Base-by-base conservation (phyloP, 2,888 invertebrate genomes). In the Willowsia nigromaculata region DNA sequence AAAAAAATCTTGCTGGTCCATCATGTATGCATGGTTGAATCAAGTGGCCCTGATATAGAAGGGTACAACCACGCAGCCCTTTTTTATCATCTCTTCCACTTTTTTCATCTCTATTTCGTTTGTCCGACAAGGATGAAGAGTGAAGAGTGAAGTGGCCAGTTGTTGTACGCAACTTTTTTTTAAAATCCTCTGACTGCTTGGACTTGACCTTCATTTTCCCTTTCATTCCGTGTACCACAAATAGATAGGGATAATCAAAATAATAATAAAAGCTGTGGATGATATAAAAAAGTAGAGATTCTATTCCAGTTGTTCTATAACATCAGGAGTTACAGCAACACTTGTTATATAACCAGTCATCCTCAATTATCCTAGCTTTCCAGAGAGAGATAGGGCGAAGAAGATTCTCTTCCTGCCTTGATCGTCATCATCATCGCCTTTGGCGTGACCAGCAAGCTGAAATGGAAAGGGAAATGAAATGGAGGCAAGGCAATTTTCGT, bases 141-240 rank as follows among this genome's bases (percentile, higher is more conserved):
- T n/a, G n/a, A 15, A 15, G 71, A 43, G 22, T 71, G 71, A 7
- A 71, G 43, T 74, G 74, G 74, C 74, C 74, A 74, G 74, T 50
- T 40, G 25, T 30, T 76, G 50, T 11, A 22, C 11, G n/a, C n/a
- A n/a, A n/a, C n/a, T n/a, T n/a, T n/a, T n/a, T n/a, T n/a, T n/a
- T n/a, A n/a, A n/a, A n/a, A n/a, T 47, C 25, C 25, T 65, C 37
- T 40, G 22, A 13, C 53, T 53, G 40, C 27, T 33, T 68, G 65
- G 86, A 74, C 43, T 78, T 89, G 89, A 89, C 89, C 89, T 89
- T 89, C 84, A 89, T 84, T 89, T 89, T 89, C 89, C 89, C 89
- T 89, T 89, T 89, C 89, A 71, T 89, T 85, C 50, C 65, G 33
- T 30, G 1, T 47, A 71, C 40, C 43, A 74, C 43, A 81, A 59